These are phyloP conservation scores for Noctua comes DNA, from an alignment of 2,888 invertebrate genomes.

Conservation along the genomic window DNA sequence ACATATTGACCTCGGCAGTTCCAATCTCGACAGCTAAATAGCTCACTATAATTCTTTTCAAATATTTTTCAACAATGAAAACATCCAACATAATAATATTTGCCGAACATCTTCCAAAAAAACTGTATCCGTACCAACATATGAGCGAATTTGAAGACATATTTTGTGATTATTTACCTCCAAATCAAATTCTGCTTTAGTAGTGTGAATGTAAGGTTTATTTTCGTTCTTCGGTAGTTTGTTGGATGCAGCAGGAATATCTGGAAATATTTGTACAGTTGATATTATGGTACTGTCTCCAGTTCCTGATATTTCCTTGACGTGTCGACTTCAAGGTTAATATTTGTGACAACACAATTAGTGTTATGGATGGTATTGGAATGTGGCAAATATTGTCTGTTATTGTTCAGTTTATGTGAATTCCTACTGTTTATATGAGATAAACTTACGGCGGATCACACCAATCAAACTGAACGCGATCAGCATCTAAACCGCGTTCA, in stretches of 20 bases:
- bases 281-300: constrained; percentile 42
- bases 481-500: not conserved
- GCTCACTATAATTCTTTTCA: constrained; percentile 12
- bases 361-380: constrained; percentile 8
- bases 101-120: constrained; percentile 48
- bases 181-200: constrained; percentile 44
- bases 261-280: constrained; percentile 61
- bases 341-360: constrained; percentile 39
- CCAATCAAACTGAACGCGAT: not conserved
- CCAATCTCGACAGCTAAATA: constrained; percentile 19
- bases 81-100: constrained; percentile 51
- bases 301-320: constrained; percentile 53
- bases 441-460: not conserved
- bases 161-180: constrained; percentile 22
- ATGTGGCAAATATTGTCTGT: constrained; percentile 7
- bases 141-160: constrained; percentile 37
- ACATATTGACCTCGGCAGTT: not conserved
- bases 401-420: not conserved
- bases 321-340: constrained; percentile 38
- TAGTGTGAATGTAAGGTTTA: constrained; percentile 22
- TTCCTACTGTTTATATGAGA: not conserved
- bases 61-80: constrained; percentile 34
- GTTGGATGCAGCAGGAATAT: constrained; percentile 33
- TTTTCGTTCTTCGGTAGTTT: constrained; percentile 21
- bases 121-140: constrained; percentile 37